These are phyloP conservation scores for Psittacula echo DNA, from an alignment of 2,797 vertebrate species.

Conservation along the genomic window DNA sequence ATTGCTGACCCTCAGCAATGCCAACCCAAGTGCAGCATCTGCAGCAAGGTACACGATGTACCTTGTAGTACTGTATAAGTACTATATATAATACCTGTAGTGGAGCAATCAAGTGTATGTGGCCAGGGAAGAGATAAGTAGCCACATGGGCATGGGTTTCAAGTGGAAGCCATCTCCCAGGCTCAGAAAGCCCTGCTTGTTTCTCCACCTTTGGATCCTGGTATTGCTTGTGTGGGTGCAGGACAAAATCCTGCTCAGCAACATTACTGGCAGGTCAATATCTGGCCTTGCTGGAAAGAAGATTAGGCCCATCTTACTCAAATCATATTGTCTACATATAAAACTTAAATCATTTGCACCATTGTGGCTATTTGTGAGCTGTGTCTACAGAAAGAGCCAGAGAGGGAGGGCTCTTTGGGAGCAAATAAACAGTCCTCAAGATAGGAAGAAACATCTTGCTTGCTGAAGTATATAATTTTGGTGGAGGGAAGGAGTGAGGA, in stretches of 20 bases:
- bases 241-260: background rate
- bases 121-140: background rate
- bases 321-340: background rate
- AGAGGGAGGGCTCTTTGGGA: background rate
- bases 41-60: accelerated
- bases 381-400: background rate
- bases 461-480: background rate
- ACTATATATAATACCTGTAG: too few species aligned
- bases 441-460: background rate
- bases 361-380: background rate
- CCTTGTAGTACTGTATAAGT: too few species aligned
- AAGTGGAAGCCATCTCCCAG: background rate
- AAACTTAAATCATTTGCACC: background rate
- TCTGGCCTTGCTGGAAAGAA: background rate
- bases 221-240: background rate
- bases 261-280: background rate
- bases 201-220: background rate
- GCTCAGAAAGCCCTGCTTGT: background rate
- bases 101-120: accelerated
- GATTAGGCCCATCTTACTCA: background rate
- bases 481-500: background rate
- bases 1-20: background rate
- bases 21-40: background rate
- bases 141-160: accelerated
- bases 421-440: background rate